Conservation (phyloP, 2,888 invertebrate genomes). For the Stenurella melanura region DNA sequence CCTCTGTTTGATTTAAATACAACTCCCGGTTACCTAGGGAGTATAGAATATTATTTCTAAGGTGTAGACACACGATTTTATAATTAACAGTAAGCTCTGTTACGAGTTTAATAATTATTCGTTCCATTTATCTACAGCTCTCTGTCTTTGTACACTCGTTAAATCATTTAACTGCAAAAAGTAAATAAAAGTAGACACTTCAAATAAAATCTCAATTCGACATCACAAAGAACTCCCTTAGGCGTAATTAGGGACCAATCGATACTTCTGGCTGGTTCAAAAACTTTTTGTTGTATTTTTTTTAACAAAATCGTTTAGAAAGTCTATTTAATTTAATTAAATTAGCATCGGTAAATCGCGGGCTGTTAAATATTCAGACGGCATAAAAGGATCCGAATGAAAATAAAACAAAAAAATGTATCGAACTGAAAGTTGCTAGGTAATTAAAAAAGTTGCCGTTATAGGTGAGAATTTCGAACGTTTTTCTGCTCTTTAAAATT, state of each 20-base stretch:
- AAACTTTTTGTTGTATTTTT: not conserved
- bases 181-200: not conserved
- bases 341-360: not conserved
- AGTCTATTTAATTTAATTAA: conserved; percentile 1
- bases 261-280: not conserved
- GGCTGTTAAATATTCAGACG: not conserved
- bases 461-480: not conserved
- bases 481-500: not conserved
- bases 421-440: not conserved
- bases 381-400: not conserved
- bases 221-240: not conserved
- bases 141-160: not conserved
- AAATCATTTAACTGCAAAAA: not conserved
- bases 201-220: conserved; percentile 1
- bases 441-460: not conserved
- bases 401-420: not conserved
- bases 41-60: no score
- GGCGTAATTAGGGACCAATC: not conserved
- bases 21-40: no score
- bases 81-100: no score
- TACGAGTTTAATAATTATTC: not conserved
- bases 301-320: not conserved
- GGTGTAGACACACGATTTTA: no score
- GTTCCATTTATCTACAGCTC: not conserved
- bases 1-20: no score